phyloP scores from a whole-genome alignment of 2,888 invertebrate genomes.

The Taphrorychus bicolor region DNA sequence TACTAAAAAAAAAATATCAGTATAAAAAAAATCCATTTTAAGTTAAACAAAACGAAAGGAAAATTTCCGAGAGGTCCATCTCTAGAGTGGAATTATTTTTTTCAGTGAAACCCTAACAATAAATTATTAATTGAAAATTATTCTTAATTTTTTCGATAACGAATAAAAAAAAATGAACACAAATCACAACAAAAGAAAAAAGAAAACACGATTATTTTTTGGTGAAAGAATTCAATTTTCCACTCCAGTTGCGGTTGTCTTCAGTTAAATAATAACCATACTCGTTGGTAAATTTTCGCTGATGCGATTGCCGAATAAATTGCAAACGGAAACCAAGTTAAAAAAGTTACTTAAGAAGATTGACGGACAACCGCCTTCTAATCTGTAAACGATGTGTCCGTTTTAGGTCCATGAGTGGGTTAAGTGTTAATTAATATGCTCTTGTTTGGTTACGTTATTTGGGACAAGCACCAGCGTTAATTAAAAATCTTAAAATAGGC shows the following conservation, averaged over 20 bases:
- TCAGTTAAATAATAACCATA: not conserved
- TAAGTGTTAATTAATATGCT: constrained; percentile 12
- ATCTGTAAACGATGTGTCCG: too few species aligned
- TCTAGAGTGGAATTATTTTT: too few species aligned
- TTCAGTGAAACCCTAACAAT: too few species aligned
- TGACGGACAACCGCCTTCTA: not conserved
- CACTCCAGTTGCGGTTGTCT: not conserved
- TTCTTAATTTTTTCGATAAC: too few species aligned
- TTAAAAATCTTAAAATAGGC: not conserved
- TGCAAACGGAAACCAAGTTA: not conserved
- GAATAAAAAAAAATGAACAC: too few species aligned
- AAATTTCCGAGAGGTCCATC: too few species aligned
- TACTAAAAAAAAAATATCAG: too few species aligned
- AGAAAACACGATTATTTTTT: not conserved
- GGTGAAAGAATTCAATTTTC: not conserved
- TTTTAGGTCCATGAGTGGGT: constrained; percentile 6
- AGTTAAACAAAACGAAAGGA: too few species aligned
- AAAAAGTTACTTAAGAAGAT: not conserved
- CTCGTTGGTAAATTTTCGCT: not conserved
- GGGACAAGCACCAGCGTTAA: not conserved
- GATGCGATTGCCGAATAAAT: constrained; percentile 3
- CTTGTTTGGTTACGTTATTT: not conserved
- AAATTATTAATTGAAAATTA: too few species aligned
- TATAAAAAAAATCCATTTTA: too few species aligned
- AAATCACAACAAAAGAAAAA: not conserved